phyloP scores from a whole-genome alignment of 2,797 vertebrate genomes.

The Leptoclinus maculatus region DNA sequence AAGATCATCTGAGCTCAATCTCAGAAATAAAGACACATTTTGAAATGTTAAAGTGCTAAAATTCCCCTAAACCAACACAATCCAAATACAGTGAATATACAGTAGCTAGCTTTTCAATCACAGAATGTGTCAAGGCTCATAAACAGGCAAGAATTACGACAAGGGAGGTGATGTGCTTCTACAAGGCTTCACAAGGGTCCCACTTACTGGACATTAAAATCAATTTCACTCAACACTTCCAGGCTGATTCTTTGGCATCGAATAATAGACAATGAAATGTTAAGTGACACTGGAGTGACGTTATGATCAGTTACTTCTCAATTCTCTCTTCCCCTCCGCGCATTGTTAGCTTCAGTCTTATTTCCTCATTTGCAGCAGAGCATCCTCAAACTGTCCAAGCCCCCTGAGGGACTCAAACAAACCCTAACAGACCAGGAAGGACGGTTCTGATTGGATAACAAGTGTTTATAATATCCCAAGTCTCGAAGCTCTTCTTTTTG shows the following conservation, averaged over 20 bases:
- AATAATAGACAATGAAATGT: conserved; percentile 48
- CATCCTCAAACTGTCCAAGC: conserved; percentile 36
- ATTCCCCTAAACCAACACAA: conserved; percentile 34
- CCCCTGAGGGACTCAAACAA: conserved; percentile 9
- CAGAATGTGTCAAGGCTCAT: conserved; percentile 59
- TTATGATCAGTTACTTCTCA: conserved; percentile 32
- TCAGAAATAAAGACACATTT: conserved; percentile 22
- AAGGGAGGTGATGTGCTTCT: conserved; percentile 5
- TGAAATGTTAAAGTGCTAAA: conserved; percentile 70
- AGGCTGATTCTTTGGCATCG: conserved; percentile 46
- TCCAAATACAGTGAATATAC: conserved; percentile 47
- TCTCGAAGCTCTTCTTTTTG: background rate
- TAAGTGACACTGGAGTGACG: conserved; percentile 23
- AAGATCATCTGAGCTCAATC: conserved; percentile 38
- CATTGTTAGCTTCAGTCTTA: conserved; percentile 34
- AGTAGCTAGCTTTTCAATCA: conserved; percentile 57
- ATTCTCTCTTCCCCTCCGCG: conserved; percentile 46
- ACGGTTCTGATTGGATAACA: background rate
- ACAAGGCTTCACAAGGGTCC: background rate
- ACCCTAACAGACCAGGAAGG: background rate
- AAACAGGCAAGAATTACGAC: conserved; percentile 9
- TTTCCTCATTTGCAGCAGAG: conserved; percentile 61
- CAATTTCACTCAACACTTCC: conserved; percentile 18
- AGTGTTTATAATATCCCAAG: background rate
- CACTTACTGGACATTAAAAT: conserved; percentile 10